Base-by-base conservation (phyloP, 2,888 invertebrate species). In the Hypsopygia costalis region DNA sequence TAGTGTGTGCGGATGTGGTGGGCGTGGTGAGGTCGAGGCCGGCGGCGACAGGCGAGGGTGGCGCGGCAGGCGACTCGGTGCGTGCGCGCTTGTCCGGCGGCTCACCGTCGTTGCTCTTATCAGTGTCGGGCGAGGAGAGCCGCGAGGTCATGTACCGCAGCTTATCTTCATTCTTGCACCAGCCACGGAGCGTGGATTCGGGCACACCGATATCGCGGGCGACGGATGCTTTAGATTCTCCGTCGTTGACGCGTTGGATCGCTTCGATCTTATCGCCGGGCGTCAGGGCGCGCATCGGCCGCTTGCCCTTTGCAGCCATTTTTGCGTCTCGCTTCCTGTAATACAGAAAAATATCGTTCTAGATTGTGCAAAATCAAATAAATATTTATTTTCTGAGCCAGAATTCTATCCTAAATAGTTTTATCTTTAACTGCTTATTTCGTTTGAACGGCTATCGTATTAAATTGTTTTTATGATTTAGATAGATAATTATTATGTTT, bases 141-240 rank as follows among this genome's bases (percentile, higher is more conserved):
- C 93, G 90, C 20, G 93, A 93, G 65, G 87, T 93, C 92, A 70
- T 93, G 91, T 51, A 93, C 79, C 89, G 83, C 51, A 89, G 76
- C 74, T 95, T 95, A 59, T 94, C 93, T 68, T 95, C 95, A 67
- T 95, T 94, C 76, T 96, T 96, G 81, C 95, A 96, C 96, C 96
- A 96, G 43, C 96, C 96, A 1, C 96, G 91, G 9, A 96, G 86
- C 6, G 96, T 96, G 1, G 95, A 95, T 75, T 96, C 96, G 0
- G 96, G 95, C 10, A 96, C 95, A 25, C 95, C 95, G 66, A 95
- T 95, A 71, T 95, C 94, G 1, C 95, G 90, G 1, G 95, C 95
- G 1, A 96, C 95, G 0, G 95, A 94, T 1, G 96, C 95, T 67
- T 96, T 95, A 41, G 94, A 94, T 74, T 95, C 95, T 37, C 95